Conservation (phyloP, 2,888 invertebrate genomes). For the Athetis lepigone region DNA sequence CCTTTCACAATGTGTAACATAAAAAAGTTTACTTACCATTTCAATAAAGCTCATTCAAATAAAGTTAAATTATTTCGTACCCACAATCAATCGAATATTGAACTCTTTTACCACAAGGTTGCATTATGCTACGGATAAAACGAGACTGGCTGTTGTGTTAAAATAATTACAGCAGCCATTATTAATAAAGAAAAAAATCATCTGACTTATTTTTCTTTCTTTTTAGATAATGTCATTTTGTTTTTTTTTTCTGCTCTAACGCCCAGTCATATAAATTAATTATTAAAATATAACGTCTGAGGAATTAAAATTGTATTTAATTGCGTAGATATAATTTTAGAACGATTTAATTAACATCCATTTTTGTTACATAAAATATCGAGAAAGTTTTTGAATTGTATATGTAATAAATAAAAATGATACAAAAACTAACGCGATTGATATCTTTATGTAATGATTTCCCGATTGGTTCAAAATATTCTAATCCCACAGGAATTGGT, state of each 20-base stretch:
- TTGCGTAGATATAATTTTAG: background rate
- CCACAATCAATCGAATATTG: background rate
- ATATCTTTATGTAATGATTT: background rate
- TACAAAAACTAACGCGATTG: background rate
- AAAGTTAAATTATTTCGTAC: background rate
- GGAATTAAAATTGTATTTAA: no score
- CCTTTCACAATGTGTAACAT: background rate
- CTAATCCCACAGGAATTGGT: no score
- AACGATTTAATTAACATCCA: background rate
- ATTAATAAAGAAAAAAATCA: background rate
- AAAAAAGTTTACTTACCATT: background rate
- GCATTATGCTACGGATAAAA: background rate
- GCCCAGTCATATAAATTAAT: background rate
- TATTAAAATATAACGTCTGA: background rate
- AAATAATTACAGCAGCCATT: background rate
- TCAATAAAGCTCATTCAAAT: background rate
- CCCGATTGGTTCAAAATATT: slow-evolving; percentile 2
- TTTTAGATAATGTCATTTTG: background rate
- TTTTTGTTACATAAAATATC: background rate
- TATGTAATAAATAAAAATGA: slow-evolving; percentile 11
- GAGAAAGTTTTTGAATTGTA: slow-evolving; percentile 7
- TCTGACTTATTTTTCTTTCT: background rate
- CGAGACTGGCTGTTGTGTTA: background rate
- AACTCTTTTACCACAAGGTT: slow-evolving; percentile 6
- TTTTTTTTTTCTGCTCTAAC: background rate